Evolutionary conservation across 2,113 vertebrate genomes (phyloP), one percentile per base, ranked within the genome.

Genomic region (Pavo muticus): DNA sequence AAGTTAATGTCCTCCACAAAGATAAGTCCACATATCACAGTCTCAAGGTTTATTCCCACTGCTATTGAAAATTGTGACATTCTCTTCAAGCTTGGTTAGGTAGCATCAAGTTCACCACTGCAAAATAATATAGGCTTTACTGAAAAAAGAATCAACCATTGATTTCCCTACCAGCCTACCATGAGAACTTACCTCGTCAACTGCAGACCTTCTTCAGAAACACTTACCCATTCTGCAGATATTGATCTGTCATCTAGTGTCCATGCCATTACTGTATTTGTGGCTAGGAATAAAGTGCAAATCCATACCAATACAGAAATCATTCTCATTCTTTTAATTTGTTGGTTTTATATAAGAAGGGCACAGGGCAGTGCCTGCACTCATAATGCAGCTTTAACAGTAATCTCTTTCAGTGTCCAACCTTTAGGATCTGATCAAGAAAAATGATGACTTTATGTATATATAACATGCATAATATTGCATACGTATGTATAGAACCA

Each of bases 21-120:
- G 24, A 64, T 29, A 8, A 69, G 19, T 14, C 19, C 18, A 30
- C 1, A 0, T n/a, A 35, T 37, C 10, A 6, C 11, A 68, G 2
- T 72, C 68, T 30, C 61, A 15, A 94, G 17, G 20, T 2, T 39
- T 44, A 30, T 61, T 52, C 8, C 54, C 35, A 35, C 11, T 7
- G 5, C 2, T 3, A 4, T 0, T 35, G 52, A 64, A 95, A 85
- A 84, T 4, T 40, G 3, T 25, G 45, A 39, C 5, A 27, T 0
- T 37, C 8, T 50, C 9, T 35, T 84, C 17, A 10, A 1, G 7
- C 39, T 89, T 60, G 1, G 3, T 30, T 52, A 6, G 5, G 6
- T 6, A 47, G 11, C 16, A 44, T 2, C 10, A 60, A 6, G 12
- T 32, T 87, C 19, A 50, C 14, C 12, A 39, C 6, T 54, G 7